Percentiles rank a stretch among this genome's conserved stretches.
Evolutionary conservation across 2,113 vertebrate species (phyloP).

Genomic region (Nanorana parkeri): DNA sequence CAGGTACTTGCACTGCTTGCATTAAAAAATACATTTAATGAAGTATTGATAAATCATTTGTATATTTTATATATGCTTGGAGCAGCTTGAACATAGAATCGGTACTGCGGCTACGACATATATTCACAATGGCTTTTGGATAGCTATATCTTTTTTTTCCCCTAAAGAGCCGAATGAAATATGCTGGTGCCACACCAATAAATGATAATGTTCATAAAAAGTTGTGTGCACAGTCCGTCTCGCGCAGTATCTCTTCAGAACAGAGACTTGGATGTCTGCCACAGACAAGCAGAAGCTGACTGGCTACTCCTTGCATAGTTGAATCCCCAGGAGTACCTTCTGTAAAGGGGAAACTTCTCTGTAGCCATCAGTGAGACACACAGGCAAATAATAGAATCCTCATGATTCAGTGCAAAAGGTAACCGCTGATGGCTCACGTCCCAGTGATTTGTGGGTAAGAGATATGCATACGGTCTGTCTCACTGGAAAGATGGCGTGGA

Average conservation of each 20-base stretch:
- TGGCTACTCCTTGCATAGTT: conserved; percentile 8
- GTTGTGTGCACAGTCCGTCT: neutral
- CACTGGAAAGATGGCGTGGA: neutral
- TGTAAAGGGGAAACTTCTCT: conserved; percentile 25
- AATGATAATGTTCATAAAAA: conserved; percentile 3
- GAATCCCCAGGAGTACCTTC: conserved; percentile 30
- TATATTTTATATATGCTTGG: too few species aligned
- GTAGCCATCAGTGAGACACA: conserved; percentile 34
- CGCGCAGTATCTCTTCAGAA: neutral
- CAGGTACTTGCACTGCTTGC: too few species aligned
- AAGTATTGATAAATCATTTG: too few species aligned
- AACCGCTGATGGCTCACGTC: conserved; percentile 13
- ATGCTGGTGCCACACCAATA: conserved; percentile 9
- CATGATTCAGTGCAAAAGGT: conserved; percentile 28
- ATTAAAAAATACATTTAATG: too few species aligned
- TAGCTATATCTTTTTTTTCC: neutral
- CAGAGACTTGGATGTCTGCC: conserved; percentile 9
- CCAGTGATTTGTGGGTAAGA: conserved; percentile 5
- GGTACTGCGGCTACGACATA: too few species aligned
- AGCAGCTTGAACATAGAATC: too few species aligned
- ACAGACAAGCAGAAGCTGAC: conserved; percentile 29
- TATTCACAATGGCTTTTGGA: too few species aligned
- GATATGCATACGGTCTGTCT: neutral
- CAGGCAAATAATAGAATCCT: conserved; percentile 32
- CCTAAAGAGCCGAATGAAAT: neutral